These are phyloP conservation scores for Glossosoma conforme DNA, from an alignment of 1,140 invertebrate genomes.

Conservation along the genomic window DNA sequence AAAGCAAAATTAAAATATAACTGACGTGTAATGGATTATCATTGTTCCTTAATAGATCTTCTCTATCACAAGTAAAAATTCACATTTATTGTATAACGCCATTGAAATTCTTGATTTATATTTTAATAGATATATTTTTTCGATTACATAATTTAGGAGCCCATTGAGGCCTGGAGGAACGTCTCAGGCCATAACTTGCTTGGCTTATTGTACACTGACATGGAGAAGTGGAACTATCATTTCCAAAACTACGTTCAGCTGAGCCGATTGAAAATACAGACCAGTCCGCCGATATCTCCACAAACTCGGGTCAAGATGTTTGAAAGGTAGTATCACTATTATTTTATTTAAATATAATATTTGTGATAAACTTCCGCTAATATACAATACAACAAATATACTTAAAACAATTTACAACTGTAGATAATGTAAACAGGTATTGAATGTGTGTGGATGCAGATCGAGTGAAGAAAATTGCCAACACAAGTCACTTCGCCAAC, in stretches of 20 bases:
- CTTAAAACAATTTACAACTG: too few relatives aligned
- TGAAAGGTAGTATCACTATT: conserved; percentile 57
- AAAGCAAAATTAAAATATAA: too few relatives aligned
- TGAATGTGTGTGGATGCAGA: too few relatives aligned
- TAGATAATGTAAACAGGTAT: too few relatives aligned
- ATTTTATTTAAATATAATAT: neutral
- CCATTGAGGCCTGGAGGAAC: conserved; percentile 79
- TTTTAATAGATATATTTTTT: conserved; percentile 15
- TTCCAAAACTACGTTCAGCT: conserved; percentile 90
- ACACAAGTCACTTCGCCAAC: too few relatives aligned
- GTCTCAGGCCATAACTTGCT: conserved; percentile 77
- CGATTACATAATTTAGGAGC: too few relatives aligned
- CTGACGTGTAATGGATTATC: too few relatives aligned
- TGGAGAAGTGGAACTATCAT: conserved; percentile 69
- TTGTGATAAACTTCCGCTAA: conserved; percentile 1
- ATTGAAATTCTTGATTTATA: conserved; percentile 4
- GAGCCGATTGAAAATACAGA: conserved; percentile 80
- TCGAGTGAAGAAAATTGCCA: too few relatives aligned
- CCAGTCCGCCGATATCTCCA: conserved; percentile 48
- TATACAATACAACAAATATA: neutral
- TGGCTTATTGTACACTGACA: conserved; percentile 77
- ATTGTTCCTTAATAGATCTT: too few relatives aligned
- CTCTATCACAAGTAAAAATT: too few relatives aligned
- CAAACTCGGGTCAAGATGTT: conserved; percentile 74
- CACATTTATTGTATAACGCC: neutral